A percentile compares a stretch with the other conserved stretches of the same genome.
Evolutionary conservation across 1,140 invertebrate species (phyloP).

Genomic region (Megalonaias nervosa): DNA sequence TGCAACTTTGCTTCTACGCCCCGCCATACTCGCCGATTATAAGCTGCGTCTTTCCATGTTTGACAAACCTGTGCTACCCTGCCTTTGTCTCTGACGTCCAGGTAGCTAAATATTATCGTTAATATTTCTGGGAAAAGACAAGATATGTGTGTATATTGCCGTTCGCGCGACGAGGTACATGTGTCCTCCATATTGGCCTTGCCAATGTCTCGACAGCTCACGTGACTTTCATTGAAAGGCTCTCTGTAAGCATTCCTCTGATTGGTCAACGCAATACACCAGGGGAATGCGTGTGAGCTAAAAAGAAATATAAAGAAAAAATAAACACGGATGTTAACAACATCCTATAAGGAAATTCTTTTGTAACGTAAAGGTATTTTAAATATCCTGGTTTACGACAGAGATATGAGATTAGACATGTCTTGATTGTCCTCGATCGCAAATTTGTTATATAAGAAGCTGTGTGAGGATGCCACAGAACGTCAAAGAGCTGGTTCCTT

Average conservation of each 20-base stretch:
- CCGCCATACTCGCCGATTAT: slow-evolving; percentile 92
- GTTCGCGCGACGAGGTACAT: neutral
- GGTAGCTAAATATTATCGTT: slow-evolving; percentile 91
- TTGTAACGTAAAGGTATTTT: no score
- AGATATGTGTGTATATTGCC: slow-evolving; percentile 79
- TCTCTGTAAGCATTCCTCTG: slow-evolving; percentile 9
- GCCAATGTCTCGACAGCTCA: slow-evolving; percentile 40
- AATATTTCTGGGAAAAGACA: slow-evolving; percentile 93
- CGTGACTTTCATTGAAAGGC: slow-evolving; percentile 14
- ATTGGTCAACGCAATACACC: slow-evolving; percentile 5
- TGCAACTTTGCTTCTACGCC: slow-evolving; percentile 93
- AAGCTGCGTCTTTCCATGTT: slow-evolving; percentile 89
- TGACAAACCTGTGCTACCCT: slow-evolving; percentile 91
- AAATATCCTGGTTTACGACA: no score
- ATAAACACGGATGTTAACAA: no score
- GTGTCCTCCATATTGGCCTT: slow-evolving; percentile 49
- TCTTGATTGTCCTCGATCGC: no score
- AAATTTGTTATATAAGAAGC: no score
- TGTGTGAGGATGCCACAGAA: no score
- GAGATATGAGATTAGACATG: no score
- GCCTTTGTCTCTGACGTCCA: slow-evolving; percentile 90
- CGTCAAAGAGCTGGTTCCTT: no score
- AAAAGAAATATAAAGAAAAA: no score
- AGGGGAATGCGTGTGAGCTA: neutral
- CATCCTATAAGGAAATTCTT: no score